Evolutionary conservation across 64 coral and sea anemone genomes (phyloP).

Genomic region (Stichodactyla mertensii): DNA sequence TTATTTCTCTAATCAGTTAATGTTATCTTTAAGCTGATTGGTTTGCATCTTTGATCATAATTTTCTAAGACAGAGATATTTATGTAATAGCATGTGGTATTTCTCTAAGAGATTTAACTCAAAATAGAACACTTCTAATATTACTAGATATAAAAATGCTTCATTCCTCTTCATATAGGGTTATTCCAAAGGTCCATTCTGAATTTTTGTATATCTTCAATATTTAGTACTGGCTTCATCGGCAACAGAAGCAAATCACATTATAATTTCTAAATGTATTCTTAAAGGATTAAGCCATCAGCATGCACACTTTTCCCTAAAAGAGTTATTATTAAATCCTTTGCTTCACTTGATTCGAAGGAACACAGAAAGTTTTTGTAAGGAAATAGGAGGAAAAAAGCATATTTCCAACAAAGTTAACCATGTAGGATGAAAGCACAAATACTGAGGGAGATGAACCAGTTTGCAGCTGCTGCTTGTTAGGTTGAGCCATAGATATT

Average conservation of each 20-base stretch:
- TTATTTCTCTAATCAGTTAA: constrained; percentile 8
- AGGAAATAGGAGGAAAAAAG: background rate
- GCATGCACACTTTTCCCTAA: background rate
- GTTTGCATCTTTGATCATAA: constrained; percentile 5
- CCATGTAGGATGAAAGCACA: background rate
- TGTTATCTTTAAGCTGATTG: constrained; percentile 22
- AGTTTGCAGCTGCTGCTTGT: background rate
- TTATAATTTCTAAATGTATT: background rate
- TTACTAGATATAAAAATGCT: background rate
- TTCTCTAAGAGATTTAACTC: background rate
- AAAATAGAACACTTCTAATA: background rate
- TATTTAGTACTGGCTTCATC: background rate
- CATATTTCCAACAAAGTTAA: background rate
- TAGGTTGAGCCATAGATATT: background rate
- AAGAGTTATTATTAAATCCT: background rate
- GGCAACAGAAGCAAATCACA: background rate
- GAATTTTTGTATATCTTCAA: background rate
- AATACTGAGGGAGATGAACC: background rate
- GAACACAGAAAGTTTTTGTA: background rate
- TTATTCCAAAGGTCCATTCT: background rate
- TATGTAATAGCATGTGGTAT: background rate
- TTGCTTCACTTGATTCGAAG: background rate
- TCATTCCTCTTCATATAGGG: background rate
- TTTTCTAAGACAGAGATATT: background rate
- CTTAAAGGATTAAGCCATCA: background rate